These are phyloP conservation scores for Eospalax fontanierii DNA, from an alignment of 2,797 vertebrate species.

Conservation along the genomic window DNA sequence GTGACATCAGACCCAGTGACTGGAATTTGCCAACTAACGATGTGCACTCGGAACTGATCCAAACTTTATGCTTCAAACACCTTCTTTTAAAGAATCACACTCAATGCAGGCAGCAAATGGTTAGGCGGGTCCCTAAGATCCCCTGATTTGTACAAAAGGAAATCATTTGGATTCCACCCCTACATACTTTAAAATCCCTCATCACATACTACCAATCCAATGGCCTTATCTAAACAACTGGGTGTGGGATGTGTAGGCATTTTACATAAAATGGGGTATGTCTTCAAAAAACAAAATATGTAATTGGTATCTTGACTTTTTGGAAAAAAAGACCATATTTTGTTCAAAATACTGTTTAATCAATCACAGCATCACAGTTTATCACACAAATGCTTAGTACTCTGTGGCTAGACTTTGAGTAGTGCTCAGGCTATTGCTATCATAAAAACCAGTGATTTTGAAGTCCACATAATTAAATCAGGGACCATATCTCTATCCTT, in stretches of 20 bases:
- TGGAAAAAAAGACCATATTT: neutral
- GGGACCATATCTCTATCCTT: no score
- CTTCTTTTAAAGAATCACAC: neutral
- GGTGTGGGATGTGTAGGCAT: rapidly evolving
- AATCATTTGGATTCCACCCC: rapidly evolving
- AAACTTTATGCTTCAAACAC: rapidly evolving
- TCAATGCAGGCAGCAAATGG: neutral
- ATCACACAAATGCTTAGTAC: neutral
- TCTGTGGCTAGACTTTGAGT: neutral
- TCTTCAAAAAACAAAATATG: neutral
- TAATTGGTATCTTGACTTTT: neutral
- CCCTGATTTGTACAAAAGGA: rapidly evolving
- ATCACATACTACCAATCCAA: neutral
- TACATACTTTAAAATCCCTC: neutral
- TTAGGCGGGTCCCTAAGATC: rapidly evolving
- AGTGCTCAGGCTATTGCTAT: no score
- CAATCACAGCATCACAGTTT: neutral
- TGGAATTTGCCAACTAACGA: neutral
- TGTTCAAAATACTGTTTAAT: neutral
- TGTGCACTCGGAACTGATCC: no score
- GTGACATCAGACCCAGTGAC: neutral
- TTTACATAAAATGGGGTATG: neutral
- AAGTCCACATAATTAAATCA: rapidly evolving
- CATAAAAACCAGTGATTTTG: rapidly evolving
- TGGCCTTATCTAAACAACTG: rapidly evolving